A percentile compares a stretch with the other conserved stretches of the same genome.
phyloP scores from a whole-genome alignment of 1,140 invertebrate genomes.

The Drosophila kepulauana region DNA sequence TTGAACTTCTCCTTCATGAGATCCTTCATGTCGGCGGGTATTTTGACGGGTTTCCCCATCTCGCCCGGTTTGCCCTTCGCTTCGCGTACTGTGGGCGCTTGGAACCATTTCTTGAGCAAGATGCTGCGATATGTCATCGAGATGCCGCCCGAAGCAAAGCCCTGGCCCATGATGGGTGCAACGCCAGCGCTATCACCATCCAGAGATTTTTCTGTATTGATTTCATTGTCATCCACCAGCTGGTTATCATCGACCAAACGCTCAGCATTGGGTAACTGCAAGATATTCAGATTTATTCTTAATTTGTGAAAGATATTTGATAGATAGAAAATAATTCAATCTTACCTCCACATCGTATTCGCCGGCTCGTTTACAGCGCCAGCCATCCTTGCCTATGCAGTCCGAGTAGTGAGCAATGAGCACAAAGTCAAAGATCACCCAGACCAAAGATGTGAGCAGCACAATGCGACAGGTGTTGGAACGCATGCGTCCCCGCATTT shows the following conservation, averaged over 20 bases:
- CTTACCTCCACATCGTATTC: conserved; percentile 86
- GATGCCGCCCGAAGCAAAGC: conserved; percentile 75
- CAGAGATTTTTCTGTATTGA: conserved; percentile 82
- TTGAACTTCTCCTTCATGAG: conserved; percentile 98
- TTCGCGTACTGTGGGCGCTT: conserved; percentile 89
- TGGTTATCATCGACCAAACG: conserved; percentile 77
- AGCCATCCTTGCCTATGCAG: conserved; percentile 90
- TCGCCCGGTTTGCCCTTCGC: conserved; percentile 92
- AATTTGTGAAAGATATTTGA: not conserved
- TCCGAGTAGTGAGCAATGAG: conserved; percentile 97
- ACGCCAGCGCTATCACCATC: conserved; percentile 64
- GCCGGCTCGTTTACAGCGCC: conserved; percentile 87
- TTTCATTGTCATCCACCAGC: conserved; percentile 84
- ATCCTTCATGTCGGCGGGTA: conserved; percentile 93
- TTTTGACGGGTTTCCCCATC: conserved; percentile 94
- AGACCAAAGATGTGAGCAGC: conserved; percentile 96
- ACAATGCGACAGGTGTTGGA: conserved; percentile 98
- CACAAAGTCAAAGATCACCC: conserved; percentile 96
- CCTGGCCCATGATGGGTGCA: conserved; percentile 62
- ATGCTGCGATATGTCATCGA: conserved; percentile 82
- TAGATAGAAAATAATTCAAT: not conserved
- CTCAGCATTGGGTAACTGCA: conserved; percentile 75
- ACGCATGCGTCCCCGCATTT: conserved; percentile 94
- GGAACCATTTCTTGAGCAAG: conserved; percentile 89
- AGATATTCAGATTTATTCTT: not conserved